Percentiles rank a stretch among this genome's conserved stretches.
Evolutionary conservation across 2,888 invertebrate genomes (phyloP).

Genomic region (Pyrochroa serraticornis): DNA sequence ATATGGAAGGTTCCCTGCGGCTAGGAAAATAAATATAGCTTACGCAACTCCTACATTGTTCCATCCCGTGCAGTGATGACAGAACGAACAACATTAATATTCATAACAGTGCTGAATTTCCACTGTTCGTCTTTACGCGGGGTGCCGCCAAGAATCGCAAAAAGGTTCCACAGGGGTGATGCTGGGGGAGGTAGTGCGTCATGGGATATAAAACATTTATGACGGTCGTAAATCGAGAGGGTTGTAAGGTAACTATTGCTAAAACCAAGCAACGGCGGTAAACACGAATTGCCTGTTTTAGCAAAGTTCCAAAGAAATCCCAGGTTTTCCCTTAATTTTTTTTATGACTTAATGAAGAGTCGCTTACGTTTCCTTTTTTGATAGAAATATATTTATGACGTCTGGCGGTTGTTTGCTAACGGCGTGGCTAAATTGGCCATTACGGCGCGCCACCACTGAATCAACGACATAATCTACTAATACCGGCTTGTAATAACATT

Average conservation of each 20-base stretch:
- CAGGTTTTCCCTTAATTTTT: no score
- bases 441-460: constrained; percentile 47
- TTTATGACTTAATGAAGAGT: no score
- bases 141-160: constrained; percentile 33
- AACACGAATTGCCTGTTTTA: no score
- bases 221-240: constrained; percentile 22
- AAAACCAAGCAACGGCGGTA: no score
- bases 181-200: constrained; percentile 30
- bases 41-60: constrained; percentile 45
- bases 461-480: constrained; percentile 48
- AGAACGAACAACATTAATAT: constrained; percentile 46
- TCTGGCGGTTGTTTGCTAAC: no score
- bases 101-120: constrained; percentile 40
- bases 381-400: no score
- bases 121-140: constrained; percentile 26
- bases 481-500: constrained; percentile 47
- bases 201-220: constrained; percentile 38
- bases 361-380: no score
- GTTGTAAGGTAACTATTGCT: background rate
- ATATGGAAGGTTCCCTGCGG: constrained; percentile 38
- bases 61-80: constrained; percentile 39
- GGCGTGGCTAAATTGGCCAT: constrained; percentile 43
- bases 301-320: background rate
- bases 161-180: constrained; percentile 22
- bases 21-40: constrained; percentile 45